Base-by-base conservation (phyloP, 2,888 invertebrate genomes). In the Caenorhabditis becei region DNA sequence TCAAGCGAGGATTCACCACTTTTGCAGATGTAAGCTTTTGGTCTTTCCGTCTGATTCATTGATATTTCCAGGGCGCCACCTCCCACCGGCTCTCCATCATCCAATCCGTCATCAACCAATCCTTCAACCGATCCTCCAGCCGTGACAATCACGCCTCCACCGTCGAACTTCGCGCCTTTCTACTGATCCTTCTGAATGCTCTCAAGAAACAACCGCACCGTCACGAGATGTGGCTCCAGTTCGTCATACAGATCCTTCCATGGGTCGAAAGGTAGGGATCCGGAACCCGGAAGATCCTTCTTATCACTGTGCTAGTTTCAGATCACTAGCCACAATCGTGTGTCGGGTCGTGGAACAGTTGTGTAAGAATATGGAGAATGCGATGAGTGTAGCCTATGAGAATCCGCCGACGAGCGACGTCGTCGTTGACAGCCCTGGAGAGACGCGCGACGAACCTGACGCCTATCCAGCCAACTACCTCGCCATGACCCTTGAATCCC, bases 151-250 rank as follows among this genome's bases (percentile, higher is more conserved):
- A 89, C 87, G 69, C 83, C 0, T 69, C 84, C 47, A 91, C 92
- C 20, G 89, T 88, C 28, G 95, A 95, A 90, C 95, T 96, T 91
- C 94, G 95, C 32, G 95, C 96, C 93, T 95, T 96, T 91, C 92
- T 95, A 35, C 94, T 95, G 23, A 95, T 95, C 32, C 94, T 95
- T 62, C 92, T 95, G 86, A 94, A 94, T 88, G 95, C 95, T 4
- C 92, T 96, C 70, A 94, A 95, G 89, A 80, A 84, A 23, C 83
- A 84, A 37, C 88, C 89, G 8, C 84, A 85, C 32, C 69, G 89
- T 16, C 96, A 96, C 91, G 94, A 94, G 83, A 94, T 95, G 89
- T 96, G 96, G 95, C 94, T 95, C 37, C 94, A 94, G 80, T 93
- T 96, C 91, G 94, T 96, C 10, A 95, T 95, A 0, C 94, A 94